Base-by-base conservation (phyloP, 2,888 invertebrate genomes). In the Lasioglossum figueresi region DNA sequence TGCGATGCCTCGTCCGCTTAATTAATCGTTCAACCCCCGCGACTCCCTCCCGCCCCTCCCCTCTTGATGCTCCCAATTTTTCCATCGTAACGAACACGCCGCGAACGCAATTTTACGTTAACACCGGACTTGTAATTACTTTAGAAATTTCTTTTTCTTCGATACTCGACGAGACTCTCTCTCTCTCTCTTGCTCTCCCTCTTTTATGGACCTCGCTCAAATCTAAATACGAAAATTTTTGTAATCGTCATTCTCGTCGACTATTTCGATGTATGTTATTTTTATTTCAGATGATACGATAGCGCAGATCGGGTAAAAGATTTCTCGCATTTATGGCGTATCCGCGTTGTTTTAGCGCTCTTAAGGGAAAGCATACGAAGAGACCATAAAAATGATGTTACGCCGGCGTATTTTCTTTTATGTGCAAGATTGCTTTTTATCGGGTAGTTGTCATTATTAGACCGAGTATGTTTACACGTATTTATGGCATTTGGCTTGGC, bases 1-100 rank as follows among this genome's bases (percentile, higher is more conserved):
- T 79, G 78, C 82, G 80, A 88, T 89, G 86, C 85, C 85, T 80
- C 80, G 85, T 72, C 84, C 79, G 83, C 86, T 88, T 85, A 87
- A 90, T 91, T 88, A 90, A 90, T 88, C 79, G 84, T 85, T 82
- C 83, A 84, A 73, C 78, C 14, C 6, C 63, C 27, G 75, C 71
- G 73, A 31, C 48, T 31, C 27, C 37, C 31, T 43, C 59, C 14
- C 4, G n/a, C 10, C 4, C 27, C 0, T 72, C 70, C 75, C 34
- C 71, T 52, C 52, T n/a, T 52, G 71, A 34, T 19, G 48, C 56
- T 52, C 40, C 3, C 78, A 63, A 76, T 88, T 87, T 87, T 80
- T 87, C 27, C 88, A 77, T 48, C 75, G 75, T 78, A 81, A 86
- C 68, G 79, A 87, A 80, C 75, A 45, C 59, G 43, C 78, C 27